phyloP scores from a whole-genome alignment of 2,888 invertebrate genomes.

The Drosophila setosimentum region DNA sequence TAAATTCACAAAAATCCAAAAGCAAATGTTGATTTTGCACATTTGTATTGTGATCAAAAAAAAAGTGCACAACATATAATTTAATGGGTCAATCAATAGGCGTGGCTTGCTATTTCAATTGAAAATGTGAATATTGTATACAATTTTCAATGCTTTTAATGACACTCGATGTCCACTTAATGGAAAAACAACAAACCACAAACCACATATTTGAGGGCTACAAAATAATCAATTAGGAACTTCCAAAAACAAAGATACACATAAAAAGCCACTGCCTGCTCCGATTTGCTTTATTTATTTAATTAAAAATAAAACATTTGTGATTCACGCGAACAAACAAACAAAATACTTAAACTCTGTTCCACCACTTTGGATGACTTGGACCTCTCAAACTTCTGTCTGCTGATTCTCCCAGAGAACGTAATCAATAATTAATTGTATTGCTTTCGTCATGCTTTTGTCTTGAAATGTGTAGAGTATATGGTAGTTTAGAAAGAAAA shows the following conservation, averaged over 20 bases:
- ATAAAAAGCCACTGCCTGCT: too few relatives aligned
- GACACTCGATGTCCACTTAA: conserved; percentile 12
- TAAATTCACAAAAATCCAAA: conserved; percentile 29
- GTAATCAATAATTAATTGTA: conserved; percentile 7
- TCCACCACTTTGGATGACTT: background rate
- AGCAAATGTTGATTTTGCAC: conserved; percentile 46
- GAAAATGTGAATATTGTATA: conserved; percentile 4
- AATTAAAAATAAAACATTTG: background rate
- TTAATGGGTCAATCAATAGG: conserved; percentile 18
- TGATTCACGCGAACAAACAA: background rate
- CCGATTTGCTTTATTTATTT: background rate
- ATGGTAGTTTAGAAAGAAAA: background rate
- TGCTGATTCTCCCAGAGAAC: conserved; percentile 6
- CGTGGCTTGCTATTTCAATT: conserved; percentile 22
- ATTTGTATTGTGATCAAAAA: conserved; percentile 22
- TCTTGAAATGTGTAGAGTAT: background rate
- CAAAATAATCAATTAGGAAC: too few relatives aligned
- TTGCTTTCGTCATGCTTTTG: background rate
- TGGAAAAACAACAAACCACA: conserved; percentile 14
- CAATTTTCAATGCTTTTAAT: background rate
- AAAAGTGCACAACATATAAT: conserved; percentile 1
- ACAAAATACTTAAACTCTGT: conserved; percentile 4
- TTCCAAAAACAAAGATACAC: too few relatives aligned
- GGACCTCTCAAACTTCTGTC: background rate
- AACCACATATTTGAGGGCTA: conserved; percentile 1